phyloP scores from a whole-genome alignment of 2,888 invertebrate species.

The Rapana venosa region DNA sequence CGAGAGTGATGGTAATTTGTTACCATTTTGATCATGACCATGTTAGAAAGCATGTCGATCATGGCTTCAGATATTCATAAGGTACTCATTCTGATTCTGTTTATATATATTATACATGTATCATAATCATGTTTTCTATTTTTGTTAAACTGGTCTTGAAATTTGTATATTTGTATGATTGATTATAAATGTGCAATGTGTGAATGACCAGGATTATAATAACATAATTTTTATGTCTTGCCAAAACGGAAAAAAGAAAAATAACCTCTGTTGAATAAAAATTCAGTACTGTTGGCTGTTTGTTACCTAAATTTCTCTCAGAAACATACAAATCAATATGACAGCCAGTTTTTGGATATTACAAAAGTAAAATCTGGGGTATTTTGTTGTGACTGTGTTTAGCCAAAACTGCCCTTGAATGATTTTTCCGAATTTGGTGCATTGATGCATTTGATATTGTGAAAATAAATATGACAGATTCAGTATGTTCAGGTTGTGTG shows the following conservation, averaged over 20 bases:
- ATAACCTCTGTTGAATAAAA: neutral
- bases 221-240: neutral
- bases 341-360: neutral
- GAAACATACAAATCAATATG: neutral
- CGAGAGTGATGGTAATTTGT: neutral
- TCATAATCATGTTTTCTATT: neutral
- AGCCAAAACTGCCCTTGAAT: slow-evolving; percentile 32
- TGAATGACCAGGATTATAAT: neutral
- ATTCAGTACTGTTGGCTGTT: neutral
- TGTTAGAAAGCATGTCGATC: neutral
- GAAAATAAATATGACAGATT: slow-evolving; percentile 23
- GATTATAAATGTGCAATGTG: neutral
- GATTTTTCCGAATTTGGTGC: slow-evolving; percentile 6
- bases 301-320: neutral
- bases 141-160: neutral
- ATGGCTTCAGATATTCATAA: neutral
- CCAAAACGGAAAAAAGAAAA: slow-evolving; percentile 9
- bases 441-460: slow-evolving; percentile 40
- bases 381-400: slow-evolving; percentile 7
- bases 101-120: neutral
- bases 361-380: neutral
- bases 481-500: neutral
- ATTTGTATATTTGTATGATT: neutral
- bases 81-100: neutral
- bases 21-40: neutral